Evolutionary conservation across 2,888 invertebrate species (phyloP).

Genomic region (Eilema griseolum): DNA sequence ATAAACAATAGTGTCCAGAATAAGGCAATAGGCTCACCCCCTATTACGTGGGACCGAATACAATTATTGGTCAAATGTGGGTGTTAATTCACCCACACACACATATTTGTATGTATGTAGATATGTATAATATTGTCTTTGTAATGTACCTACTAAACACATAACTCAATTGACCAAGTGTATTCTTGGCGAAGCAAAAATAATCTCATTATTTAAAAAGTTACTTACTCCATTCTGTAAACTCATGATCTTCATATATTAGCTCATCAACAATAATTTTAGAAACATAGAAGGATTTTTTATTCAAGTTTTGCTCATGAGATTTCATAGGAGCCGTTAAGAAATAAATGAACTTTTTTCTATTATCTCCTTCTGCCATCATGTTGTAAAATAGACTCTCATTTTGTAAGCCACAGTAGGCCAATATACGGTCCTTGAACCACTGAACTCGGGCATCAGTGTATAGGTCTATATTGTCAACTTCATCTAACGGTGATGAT

Average conservation of each 20-base stretch:
- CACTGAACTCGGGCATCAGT: conserved; percentile 89
- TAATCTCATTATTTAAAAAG: background rate
- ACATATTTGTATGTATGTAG: no score
- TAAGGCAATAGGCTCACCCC: no score
- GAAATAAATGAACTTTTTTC: conserved; percentile 70
- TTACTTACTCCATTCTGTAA: conserved; percentile 91
- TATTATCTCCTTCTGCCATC: conserved; percentile 84
- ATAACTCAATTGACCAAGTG: background rate
- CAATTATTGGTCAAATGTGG: no score
- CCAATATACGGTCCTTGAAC: conserved; percentile 89
- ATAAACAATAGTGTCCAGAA: no score
- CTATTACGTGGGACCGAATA: no score
- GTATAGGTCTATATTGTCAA: conserved; percentile 56
- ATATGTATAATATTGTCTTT: background rate
- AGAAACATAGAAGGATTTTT: conserved; percentile 89
- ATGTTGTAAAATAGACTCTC: conserved; percentile 88
- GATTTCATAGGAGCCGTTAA: conserved; percentile 62
- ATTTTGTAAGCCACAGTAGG: conserved; percentile 85
- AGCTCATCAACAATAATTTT: conserved; percentile 91
- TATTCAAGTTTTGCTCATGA: conserved; percentile 79
- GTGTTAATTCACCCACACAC: no score
- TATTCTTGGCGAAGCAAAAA: background rate
- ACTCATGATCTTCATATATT: conserved; percentile 90
- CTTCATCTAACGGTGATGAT: conserved; percentile 28
- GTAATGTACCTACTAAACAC: background rate